Evolutionary conservation across 2,113 vertebrate genomes (phyloP).

Genomic region (Daubentonia madagascariensis): DNA sequence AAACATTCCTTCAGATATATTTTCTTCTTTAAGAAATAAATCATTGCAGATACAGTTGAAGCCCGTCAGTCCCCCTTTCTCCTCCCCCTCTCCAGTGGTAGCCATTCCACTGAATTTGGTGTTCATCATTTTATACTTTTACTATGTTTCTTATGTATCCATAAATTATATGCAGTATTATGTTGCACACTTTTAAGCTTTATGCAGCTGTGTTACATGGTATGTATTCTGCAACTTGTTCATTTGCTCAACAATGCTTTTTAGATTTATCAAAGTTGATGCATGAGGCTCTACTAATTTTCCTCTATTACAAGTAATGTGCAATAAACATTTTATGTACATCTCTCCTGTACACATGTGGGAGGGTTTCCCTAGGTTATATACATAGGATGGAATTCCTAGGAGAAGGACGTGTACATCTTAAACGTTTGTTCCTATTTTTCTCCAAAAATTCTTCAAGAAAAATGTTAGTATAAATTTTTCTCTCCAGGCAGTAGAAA

Average conservation of each 20-base stretch:
- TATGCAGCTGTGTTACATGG: neutral
- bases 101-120: neutral
- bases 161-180: neutral
- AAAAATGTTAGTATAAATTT: neutral
- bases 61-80: neutral
- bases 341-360: neutral
- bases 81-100: neutral
- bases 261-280: neutral
- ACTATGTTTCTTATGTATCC: neutral
- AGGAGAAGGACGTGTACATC: neutral
- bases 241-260: neutral
- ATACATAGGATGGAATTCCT: neutral
- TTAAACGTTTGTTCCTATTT: neutral
- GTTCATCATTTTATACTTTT: neutral
- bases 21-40: constrained; percentile 20
- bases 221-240: neutral
- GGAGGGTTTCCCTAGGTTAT: neutral
- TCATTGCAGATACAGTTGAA: neutral
- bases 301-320: neutral
- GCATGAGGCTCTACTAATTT: neutral
- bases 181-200: neutral
- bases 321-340: neutral
- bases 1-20: neutral
- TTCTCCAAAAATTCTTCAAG: neutral
- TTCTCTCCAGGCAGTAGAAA: neutral